Evolutionary conservation across 2,888 invertebrate species (phyloP).

Genomic region (Steinernema carpocapsae): DNA sequence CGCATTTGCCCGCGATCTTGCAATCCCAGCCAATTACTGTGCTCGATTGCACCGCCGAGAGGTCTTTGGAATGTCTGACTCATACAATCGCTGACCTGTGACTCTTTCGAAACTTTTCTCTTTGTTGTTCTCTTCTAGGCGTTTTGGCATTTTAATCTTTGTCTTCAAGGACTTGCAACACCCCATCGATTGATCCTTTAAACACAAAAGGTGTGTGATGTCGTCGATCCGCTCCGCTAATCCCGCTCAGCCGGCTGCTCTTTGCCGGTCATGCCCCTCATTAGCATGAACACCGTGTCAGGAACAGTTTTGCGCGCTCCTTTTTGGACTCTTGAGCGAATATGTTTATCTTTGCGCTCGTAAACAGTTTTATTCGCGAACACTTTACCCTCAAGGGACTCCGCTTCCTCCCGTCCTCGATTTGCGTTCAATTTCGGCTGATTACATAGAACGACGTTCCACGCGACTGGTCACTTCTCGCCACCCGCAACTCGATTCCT

Average conservation of each 20-base stretch:
- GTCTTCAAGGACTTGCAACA: not conserved
- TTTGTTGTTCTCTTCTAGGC: not conserved
- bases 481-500: not conserved
- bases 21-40: too few relatives aligned
- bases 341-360: not conserved
- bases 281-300: not conserved
- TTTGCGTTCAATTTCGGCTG: not conserved
- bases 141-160: conserved; percentile 6
- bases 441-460: not conserved
- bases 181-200: not conserved
- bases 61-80: too few relatives aligned
- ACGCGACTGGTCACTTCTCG: not conserved
- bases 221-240: not conserved
- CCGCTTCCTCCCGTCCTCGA: not conserved
- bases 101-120: not conserved
- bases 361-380: not conserved
- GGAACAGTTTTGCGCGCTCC: not conserved
- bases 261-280: not conserved
- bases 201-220: not conserved
- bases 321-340: not conserved
- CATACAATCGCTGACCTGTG: too few relatives aligned
- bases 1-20: not conserved
- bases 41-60: too few relatives aligned
- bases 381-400: not conserved
- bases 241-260: not conserved